phyloP scores from a whole-genome alignment of 2,113 vertebrate species.

The Crotophaga sulcirostris region DNA sequence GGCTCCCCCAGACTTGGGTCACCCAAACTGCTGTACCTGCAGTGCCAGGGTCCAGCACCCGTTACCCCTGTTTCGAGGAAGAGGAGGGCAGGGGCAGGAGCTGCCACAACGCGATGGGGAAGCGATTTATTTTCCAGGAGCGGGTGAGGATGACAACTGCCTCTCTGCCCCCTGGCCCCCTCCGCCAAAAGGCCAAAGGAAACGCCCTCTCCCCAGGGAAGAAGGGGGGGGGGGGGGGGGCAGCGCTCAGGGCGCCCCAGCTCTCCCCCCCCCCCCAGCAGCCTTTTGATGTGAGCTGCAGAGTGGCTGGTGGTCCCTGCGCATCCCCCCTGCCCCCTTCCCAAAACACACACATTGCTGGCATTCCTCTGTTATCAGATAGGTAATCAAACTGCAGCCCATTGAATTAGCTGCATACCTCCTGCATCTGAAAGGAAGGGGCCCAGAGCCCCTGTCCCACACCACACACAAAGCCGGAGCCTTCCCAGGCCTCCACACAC shows the following conservation, averaged over 20 bases:
- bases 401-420: conserved; percentile 76
- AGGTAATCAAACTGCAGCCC: conserved; percentile 81
- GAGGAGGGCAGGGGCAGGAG: conserved; percentile 14
- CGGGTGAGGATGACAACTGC: conserved; percentile 18
- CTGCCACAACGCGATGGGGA: not conserved
- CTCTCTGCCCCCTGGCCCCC: not conserved
- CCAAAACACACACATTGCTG: conserved; percentile 79
- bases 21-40: not conserved
- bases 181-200: conserved; percentile 53
- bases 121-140: conserved; percentile 56
- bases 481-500: conserved; percentile 64
- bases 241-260: not conserved
- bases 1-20: not conserved
- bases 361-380: conserved; percentile 84
- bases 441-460: conserved; percentile 73
- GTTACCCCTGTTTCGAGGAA: not conserved
- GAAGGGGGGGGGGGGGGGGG: not conserved
- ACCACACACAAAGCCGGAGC: conserved; percentile 80
- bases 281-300: conserved; percentile 68
- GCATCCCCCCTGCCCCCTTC: conserved; percentile 60
- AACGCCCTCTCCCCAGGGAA: conserved; percentile 56
- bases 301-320: conserved; percentile 73
- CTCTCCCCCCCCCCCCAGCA: not conserved
- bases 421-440: conserved; percentile 78
- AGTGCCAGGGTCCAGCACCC: not conserved